phyloP scores from a whole-genome alignment of 2,888 invertebrate genomes.

The Pollenia labialis region DNA sequence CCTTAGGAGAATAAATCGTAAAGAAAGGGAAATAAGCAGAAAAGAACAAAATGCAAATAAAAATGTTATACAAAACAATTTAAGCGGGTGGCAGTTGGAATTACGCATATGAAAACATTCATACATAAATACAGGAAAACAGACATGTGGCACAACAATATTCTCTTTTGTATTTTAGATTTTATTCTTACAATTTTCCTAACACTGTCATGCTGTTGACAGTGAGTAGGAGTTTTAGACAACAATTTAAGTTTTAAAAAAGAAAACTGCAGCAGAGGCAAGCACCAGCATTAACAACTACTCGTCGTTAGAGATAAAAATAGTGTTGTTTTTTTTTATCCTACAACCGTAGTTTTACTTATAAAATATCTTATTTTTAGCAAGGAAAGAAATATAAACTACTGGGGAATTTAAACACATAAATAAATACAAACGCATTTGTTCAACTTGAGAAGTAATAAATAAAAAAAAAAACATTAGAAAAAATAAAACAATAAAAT shows the following conservation, averaged over 20 bases:
- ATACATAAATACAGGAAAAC: slow-evolving; percentile 32
- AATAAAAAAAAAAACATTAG: too few relatives aligned
- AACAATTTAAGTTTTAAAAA: slow-evolving; percentile 43
- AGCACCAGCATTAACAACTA: neutral
- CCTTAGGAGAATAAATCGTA: slow-evolving; percentile 15
- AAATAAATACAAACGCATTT: neutral
- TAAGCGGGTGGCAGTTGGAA: slow-evolving; percentile 59
- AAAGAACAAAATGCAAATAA: slow-evolving; percentile 66
- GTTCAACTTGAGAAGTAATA: too few relatives aligned
- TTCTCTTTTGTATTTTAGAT: slow-evolving; percentile 1
- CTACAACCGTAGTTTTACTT: neutral
- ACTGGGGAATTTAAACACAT: too few relatives aligned
- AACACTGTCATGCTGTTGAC: too few relatives aligned
- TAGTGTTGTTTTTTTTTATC: too few relatives aligned
- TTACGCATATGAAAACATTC: slow-evolving; percentile 1
- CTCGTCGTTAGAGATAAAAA: too few relatives aligned
- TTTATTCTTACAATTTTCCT: neutral
- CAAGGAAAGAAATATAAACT: neutral
- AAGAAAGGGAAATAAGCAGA: slow-evolving; percentile 59
- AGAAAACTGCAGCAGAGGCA: too few relatives aligned
- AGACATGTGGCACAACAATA: slow-evolving; percentile 62
- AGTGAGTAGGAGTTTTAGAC: neutral
- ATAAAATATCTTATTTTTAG: neutral
- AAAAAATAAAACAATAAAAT: neutral
- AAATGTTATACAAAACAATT: slow-evolving; percentile 62